A percentile compares a stretch with the other conserved stretches of the same genome.
These are phyloP conservation scores for Eulemur mongoz DNA, from an alignment of 2,797 vertebrate genomes.

Conservation along the genomic window DNA sequence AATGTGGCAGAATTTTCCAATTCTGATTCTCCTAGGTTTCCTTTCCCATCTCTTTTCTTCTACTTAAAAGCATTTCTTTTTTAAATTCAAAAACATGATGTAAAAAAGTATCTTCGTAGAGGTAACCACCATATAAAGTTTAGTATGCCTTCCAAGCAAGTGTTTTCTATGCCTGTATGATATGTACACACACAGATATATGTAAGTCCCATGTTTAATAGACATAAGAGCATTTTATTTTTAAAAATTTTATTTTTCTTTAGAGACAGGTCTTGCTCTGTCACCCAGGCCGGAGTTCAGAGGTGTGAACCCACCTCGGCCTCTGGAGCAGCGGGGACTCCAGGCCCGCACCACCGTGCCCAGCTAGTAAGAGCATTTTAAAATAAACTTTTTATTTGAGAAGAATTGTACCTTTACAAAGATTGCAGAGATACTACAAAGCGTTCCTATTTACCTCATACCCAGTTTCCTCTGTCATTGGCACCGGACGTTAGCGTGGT, in stretches of 20 bases:
- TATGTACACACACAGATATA: not conserved
- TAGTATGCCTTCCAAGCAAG: not conserved
- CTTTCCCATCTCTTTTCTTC: not conserved
- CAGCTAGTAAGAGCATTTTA: not conserved
- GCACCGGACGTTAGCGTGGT: not conserved
- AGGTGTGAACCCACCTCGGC: not conserved
- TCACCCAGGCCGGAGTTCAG: not conserved
- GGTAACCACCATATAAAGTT: not conserved
- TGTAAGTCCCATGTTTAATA: not conserved
- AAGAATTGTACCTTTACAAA: not conserved
- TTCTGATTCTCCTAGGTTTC: not conserved
- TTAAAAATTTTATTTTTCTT: not conserved
- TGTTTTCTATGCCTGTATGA: not conserved
- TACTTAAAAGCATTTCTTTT: slow-evolving; percentile 18
- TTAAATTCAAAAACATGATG: not conserved
- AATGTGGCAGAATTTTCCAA: not conserved
- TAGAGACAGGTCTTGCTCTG: not conserved
- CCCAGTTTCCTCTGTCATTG: not conserved
- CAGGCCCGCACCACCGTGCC: not conserved
- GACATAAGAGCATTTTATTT: not conserved
- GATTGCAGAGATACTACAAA: not conserved
- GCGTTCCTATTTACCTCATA: not conserved
- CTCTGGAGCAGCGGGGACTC: too few relatives aligned
- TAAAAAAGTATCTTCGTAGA: not conserved
- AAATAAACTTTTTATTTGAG: not conserved